Conservation (phyloP, 2,113 vertebrate genomes). For the Oplegnathus fasciatus region DNA sequence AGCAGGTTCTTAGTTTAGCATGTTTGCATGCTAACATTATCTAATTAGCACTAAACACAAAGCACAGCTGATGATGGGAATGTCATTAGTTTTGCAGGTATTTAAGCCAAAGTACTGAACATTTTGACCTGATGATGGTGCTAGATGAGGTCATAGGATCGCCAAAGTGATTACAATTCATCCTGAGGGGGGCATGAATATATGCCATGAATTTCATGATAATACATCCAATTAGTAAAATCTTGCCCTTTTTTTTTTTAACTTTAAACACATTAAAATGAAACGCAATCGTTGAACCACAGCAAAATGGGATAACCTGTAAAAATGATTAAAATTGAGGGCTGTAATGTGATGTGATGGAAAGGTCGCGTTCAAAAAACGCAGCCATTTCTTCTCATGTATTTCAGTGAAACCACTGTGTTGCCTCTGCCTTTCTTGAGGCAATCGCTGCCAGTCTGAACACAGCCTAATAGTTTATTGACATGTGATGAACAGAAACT, state of each 20-base stretch:
- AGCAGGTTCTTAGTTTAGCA: neutral
- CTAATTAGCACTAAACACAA: neutral
- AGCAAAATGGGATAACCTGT: neutral
- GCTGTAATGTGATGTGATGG: neutral
- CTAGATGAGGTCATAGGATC: neutral
- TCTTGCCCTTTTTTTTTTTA: neutral
- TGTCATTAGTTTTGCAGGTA: neutral
- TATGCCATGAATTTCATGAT: too few relatives aligned
- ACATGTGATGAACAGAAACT: too few relatives aligned
- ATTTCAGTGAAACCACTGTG: too few relatives aligned
- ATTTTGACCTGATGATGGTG: neutral
- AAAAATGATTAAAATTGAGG: neutral
- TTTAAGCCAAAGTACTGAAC: neutral
- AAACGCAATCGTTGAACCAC: neutral
- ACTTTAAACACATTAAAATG: neutral
- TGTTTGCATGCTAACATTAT: neutral
- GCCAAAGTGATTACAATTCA: neutral
- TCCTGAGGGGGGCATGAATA: neutral
- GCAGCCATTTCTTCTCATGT: too few relatives aligned
- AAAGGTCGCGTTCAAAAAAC: too few relatives aligned
- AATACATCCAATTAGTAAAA: too few relatives aligned
- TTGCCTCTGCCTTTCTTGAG: too few relatives aligned
- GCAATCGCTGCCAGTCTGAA: too few relatives aligned
- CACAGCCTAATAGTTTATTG: too few relatives aligned
- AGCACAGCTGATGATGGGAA: neutral